Percentiles rank a stretch among this genome's conserved stretches.
Conservation (phyloP, 2,113 vertebrate species). For the Chunga burmeisteri region DNA sequence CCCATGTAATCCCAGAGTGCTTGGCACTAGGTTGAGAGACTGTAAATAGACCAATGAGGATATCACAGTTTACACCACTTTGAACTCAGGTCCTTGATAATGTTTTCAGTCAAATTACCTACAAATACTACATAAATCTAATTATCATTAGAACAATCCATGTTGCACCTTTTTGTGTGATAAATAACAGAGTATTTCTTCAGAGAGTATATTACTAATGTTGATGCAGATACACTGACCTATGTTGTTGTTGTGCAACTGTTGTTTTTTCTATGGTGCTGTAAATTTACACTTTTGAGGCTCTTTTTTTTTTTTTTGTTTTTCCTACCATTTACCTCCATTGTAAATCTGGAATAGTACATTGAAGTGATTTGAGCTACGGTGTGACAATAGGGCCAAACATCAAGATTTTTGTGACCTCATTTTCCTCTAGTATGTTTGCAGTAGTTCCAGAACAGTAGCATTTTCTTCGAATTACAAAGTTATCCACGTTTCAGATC, state of each 20-base stretch:
- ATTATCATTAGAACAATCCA: too few relatives aligned
- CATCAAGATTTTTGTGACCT: neutral
- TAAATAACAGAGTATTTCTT: neutral
- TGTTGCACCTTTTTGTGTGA: neutral
- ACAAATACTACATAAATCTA: neutral
- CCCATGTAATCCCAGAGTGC: neutral
- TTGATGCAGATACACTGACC: neutral
- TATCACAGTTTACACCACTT: neutral
- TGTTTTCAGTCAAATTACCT: neutral
- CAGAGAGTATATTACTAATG: neutral
- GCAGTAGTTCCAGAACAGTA: neutral
- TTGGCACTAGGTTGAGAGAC: neutral
- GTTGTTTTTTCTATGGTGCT: neutral
- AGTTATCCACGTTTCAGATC: neutral
- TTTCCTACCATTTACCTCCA: neutral
- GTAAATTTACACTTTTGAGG: neutral
- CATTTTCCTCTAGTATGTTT: neutral
- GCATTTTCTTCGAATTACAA: neutral
- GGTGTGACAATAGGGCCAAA: neutral
- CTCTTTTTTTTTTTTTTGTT: neutral
- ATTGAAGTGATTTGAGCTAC: neutral
- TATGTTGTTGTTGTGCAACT: rapidly evolving
- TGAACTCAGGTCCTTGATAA: neutral
- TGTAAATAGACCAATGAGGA: neutral
- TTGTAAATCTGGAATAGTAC: neutral